A percentile compares a stretch with the other conserved stretches of the same genome.
These are phyloP conservation scores for Arbacia lixula DNA, from an alignment of 53 echinoderm and acorn worm species.

Conservation along the genomic window DNA sequence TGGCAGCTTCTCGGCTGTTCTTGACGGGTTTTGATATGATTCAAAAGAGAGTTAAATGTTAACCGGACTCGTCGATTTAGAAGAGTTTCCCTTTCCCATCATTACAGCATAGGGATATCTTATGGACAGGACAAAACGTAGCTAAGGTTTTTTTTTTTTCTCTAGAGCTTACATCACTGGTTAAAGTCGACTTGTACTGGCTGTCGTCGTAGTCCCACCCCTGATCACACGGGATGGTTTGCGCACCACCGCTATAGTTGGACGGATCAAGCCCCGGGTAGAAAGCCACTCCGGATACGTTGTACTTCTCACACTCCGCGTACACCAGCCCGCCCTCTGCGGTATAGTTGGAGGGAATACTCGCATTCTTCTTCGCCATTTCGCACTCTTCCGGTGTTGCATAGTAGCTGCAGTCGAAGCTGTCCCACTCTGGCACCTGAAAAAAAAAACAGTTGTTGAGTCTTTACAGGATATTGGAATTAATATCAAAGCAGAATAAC, in stretches of 20 bases:
- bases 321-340: constrained; percentile 31
- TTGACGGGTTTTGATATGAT: no score
- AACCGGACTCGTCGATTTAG: no score
- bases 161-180: no score
- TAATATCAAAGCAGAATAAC: no score
- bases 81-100: no score
- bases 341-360: constrained; percentile 15
- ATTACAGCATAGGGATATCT: no score
- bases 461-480: no score
- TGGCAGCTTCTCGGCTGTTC: no score
- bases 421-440: constrained; percentile 9
- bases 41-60: no score
- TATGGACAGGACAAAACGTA: no score
- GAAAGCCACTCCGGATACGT: constrained; percentile 45
- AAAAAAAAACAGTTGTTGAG: no score
- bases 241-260: constrained; percentile 14
- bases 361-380: not conserved
- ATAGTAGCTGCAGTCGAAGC: not conserved
- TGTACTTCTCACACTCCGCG: constrained; percentile 29
- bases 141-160: no score
- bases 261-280: constrained; percentile 26
- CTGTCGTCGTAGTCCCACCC: constrained; percentile 78
- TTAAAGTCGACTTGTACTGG: constrained; percentile 76
- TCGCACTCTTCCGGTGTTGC: not conserved
- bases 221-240: constrained; percentile 56